Evolutionary conservation across 2,888 invertebrate genomes (phyloP).

Genomic region (Cosmia trapezina): DNA sequence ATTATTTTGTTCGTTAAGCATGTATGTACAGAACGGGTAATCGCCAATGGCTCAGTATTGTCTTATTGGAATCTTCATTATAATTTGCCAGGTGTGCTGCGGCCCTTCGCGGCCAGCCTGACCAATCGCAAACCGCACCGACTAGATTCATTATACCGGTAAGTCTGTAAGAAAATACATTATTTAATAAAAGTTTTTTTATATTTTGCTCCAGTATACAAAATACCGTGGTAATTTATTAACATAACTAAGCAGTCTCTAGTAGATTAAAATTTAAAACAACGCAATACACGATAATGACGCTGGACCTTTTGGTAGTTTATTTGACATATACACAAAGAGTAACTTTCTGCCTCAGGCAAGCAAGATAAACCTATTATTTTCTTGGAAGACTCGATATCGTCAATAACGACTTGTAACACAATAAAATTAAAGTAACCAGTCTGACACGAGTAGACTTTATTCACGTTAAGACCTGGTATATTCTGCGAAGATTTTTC

Average conservation of each 20-base stretch:
- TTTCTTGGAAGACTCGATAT: slow-evolving; percentile 41
- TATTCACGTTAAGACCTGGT: slow-evolving; percentile 23
- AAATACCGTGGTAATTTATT: slow-evolving; percentile 7
- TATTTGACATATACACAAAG: slow-evolving; percentile 29
- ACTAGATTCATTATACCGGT: slow-evolving; percentile 64
- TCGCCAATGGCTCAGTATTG: slow-evolving; percentile 68
- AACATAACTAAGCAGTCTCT: slow-evolving; percentile 16
- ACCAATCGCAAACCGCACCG: slow-evolving; percentile 66
- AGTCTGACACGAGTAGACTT: slow-evolving; percentile 11
- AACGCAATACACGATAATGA: slow-evolving; percentile 11
- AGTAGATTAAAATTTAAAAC: slow-evolving; percentile 20
- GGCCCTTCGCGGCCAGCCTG: slow-evolving; percentile 31
- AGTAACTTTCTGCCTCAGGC: slow-evolving; percentile 38
- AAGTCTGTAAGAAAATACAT: slow-evolving; percentile 39
- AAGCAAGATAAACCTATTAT: slow-evolving; percentile 55
- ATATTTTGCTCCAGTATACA: slow-evolving; percentile 12
- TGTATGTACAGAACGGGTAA: slow-evolving; percentile 67
- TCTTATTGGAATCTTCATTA: slow-evolving; percentile 75
- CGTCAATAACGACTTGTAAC: slow-evolving; percentile 46
- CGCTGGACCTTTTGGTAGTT: slow-evolving; percentile 3
- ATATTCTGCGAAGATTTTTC: slow-evolving; percentile 16
- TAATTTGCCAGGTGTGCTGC: slow-evolving; percentile 77
- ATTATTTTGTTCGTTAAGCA: slow-evolving; percentile 58
- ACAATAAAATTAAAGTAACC: slow-evolving; percentile 40
- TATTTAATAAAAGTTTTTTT: slow-evolving; percentile 34